Evolutionary conservation across 1,140 invertebrate species (phyloP), one percentile per base, ranked within the genome.

Genomic region (Drosophila prosaltans): DNA sequence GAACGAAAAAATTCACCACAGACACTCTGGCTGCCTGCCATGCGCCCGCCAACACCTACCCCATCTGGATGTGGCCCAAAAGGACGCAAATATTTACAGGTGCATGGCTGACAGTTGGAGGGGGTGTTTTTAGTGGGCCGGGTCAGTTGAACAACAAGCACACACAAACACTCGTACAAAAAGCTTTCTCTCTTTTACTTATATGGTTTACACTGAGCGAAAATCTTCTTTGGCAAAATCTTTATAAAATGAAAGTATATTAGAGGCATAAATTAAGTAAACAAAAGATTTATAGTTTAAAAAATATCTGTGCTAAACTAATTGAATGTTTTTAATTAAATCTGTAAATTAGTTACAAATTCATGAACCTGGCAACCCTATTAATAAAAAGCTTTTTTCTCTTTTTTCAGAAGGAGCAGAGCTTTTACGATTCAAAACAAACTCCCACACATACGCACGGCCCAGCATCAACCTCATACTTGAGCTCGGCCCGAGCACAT

Each of bases 21-120:
- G 78, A 79, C 69, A 71, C 48, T 40, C 63, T 79, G 75, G 65
- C 70, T 78, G 68, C 54, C 81, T 40, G 77, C 7, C 54, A 24
- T 63, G 41, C 66, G 30, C 64, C 36, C 26, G 30, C 40, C n/a
- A 39, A 36, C 74, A 43, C 40, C 77, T 43, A 55, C 24, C 71
- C 71, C 65, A 61, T 68, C 24, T 11, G 41, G 43, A 43, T 28
- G 36, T 3, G 64, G 64, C 45, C 74, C 39, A 64, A 65, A 78
- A 84, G 84, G 84, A 89, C 67, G 73, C 69, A 89, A 89, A 89
- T 81, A 89, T 89, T 84, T 89, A 76, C 84, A 88, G 84, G 84
- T 88, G 68, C 72, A 36, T 32, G 55, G 30, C 26, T 8, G 28
- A 40, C 41, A 16, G 28, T 45, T 30, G 28, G 40, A 54, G 41